These are phyloP conservation scores for Acanthaster planci DNA, from an alignment of 35 echinoderm and acorn worm genomes.

Conservation along the genomic window DNA sequence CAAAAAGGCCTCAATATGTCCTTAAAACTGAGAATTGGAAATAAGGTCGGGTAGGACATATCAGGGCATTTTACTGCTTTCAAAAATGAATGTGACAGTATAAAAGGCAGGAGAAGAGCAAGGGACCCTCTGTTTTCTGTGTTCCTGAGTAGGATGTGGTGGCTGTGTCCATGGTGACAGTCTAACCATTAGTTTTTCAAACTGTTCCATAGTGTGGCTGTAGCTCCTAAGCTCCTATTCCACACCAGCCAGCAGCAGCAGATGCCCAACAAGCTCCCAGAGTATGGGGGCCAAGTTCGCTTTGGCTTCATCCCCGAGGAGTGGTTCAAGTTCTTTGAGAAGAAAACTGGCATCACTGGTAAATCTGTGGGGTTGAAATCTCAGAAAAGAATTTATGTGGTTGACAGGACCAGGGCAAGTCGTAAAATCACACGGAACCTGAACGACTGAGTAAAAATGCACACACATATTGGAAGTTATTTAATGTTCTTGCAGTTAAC, in stretches of 20 bases:
- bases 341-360: conserved; percentile 97
- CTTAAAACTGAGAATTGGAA: no score
- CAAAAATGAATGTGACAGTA: not conserved
- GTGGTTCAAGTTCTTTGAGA: conserved; percentile 84
- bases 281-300: conserved; percentile 71
- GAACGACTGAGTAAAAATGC: no score
- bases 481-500: no score
- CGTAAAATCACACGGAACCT: no score
- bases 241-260: conserved; percentile 46
- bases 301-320: conserved; percentile 94
- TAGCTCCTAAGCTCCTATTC: conserved; percentile 69
- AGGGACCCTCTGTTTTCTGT: not conserved
- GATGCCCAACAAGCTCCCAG: conserved; percentile 79
- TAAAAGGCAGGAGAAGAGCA: not conserved
- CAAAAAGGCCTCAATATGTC: no score
- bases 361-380: not conserved
- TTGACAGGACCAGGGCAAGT: no score
- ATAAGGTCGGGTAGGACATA: no score
- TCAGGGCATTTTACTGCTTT: no score
- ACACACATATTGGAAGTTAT: no score
- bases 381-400: no score
- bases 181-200: not conserved
- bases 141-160: not conserved
- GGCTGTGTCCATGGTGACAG: not conserved
- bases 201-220: conserved; percentile 56